Conservation (phyloP, 64 coral and sea anemone species). For the Porites lutea region DNA sequence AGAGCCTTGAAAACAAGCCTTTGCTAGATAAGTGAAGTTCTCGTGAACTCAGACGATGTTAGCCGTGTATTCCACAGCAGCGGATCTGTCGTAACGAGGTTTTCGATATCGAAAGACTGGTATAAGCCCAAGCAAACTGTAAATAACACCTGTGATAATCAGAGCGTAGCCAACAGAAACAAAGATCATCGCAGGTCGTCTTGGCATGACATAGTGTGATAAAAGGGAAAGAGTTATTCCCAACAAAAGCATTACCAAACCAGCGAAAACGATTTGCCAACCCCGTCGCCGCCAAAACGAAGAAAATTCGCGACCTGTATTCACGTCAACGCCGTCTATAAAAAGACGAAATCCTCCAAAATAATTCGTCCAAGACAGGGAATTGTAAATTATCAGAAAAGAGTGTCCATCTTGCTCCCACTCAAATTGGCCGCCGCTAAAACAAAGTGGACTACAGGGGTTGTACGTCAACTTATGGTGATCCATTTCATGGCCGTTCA, state of each 20-base stretch:
- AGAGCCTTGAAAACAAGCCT: no score
- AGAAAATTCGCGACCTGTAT: slow-evolving; percentile 90
- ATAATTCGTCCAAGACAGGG: slow-evolving; percentile 58
- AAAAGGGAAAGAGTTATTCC: slow-evolving; percentile 76
- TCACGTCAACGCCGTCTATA: slow-evolving; percentile 89
- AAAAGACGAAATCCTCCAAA: slow-evolving; percentile 89
- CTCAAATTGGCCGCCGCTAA: slow-evolving; percentile 73
- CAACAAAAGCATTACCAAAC: slow-evolving; percentile 64
- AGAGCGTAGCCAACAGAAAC: slow-evolving; percentile 68
- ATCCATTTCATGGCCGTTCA: slow-evolving; percentile 70
- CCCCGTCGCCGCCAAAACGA: slow-evolving; percentile 92
- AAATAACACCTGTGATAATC: slow-evolving; percentile 64
- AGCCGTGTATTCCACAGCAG: slow-evolving; percentile 38
- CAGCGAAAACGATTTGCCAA: slow-evolving; percentile 79
- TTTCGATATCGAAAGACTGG: slow-evolving; percentile 84
- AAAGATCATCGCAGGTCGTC: not conserved
- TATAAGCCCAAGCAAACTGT: slow-evolving; percentile 80
- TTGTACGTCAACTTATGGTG: slow-evolving; percentile 73
- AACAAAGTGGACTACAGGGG: slow-evolving; percentile 91
- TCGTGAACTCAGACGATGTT: slow-evolving; percentile 58
- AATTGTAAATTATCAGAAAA: slow-evolving; percentile 84
- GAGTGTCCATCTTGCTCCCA: slow-evolving; percentile 92
- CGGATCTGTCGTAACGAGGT: slow-evolving; percentile 21
- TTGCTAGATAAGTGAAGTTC: no score
- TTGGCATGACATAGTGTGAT: slow-evolving; percentile 58